Evolutionary conservation across 2,888 invertebrate species (phyloP), one percentile per base, ranked within the genome.

Genomic region (Oegoconia quadripuncta): DNA sequence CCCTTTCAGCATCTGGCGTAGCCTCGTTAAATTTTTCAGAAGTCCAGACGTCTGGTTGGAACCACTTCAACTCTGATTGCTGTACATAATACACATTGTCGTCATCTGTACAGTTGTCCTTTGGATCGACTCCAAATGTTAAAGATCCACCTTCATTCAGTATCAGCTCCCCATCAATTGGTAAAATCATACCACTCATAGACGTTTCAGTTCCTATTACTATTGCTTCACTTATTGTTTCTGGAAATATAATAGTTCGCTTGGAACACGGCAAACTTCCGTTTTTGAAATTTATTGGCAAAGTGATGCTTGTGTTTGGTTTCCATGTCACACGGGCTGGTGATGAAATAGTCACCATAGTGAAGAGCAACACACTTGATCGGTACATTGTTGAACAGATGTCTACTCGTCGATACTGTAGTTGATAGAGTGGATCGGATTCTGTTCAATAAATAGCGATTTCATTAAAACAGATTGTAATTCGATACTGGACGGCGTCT

Each of bases 1-100:
- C 48, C 46, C 80, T 72, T 42, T 89, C 88, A 0, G 77, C 62
- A 48, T 89, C 84, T 0, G 89, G 89, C 3, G 88, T 78, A 1
- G 89, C 89, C 42, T 75, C 68, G 41, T 79, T 88, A 33, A 80
- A 79, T 29, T 56, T 70, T 1, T 70, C 46, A 0, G 79, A 80
- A 11, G 60, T 68, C 89, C 89, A 89, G 9, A 75, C 81, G 29
- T 74, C 74, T 0, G 83, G 74, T 52, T 83, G 69, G 1, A 55
- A 52, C 88, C 88, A 87, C 1, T 69, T 56, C 2, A 70, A 66
- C 2, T 54, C 48, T 0, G 69, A 55, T 32, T 68, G 74, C 22
- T 79, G 76, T 22, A 70, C 44, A 37, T 75, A 83, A 45, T 74
- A 71, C 1, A 68, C 54, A 27, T 74, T 71, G 0, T 68, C 67